Conservation (phyloP, 1,140 invertebrate genomes). For the Wiebesia pumilae region DNA sequence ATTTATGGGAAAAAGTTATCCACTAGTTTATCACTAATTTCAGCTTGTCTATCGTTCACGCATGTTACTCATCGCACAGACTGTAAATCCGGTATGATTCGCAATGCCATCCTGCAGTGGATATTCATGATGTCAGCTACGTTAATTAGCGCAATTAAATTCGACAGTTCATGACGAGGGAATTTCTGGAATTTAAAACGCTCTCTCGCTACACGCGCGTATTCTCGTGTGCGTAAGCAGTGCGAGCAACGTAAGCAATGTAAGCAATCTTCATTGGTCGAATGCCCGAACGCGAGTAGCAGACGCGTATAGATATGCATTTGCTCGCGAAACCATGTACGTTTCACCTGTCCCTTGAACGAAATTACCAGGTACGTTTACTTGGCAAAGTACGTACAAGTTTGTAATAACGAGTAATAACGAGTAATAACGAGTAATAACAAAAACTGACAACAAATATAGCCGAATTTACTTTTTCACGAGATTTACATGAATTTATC, state of each 20-base stretch:
- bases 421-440: no score
- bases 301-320: neutral
- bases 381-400: neutral
- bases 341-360: neutral
- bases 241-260: neutral
- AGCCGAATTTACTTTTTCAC: neutral
- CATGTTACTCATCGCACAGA: neutral
- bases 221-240: no score
- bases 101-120: neutral
- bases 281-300: neutral
- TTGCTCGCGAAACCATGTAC: neutral
- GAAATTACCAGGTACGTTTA: neutral
- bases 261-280: neutral
- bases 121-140: no score
- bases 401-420: no score
- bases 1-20: neutral
- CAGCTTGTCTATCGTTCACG: neutral
- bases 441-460: no score
- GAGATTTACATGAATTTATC: neutral
- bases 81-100: neutral
- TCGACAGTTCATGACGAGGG: neutral
- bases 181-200: neutral
- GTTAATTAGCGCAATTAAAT: slow-evolving; percentile 29
- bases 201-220: no score
- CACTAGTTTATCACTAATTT: neutral